phyloP scores from a whole-genome alignment of 2,797 vertebrate genomes.

The Epinephelus coioides region DNA sequence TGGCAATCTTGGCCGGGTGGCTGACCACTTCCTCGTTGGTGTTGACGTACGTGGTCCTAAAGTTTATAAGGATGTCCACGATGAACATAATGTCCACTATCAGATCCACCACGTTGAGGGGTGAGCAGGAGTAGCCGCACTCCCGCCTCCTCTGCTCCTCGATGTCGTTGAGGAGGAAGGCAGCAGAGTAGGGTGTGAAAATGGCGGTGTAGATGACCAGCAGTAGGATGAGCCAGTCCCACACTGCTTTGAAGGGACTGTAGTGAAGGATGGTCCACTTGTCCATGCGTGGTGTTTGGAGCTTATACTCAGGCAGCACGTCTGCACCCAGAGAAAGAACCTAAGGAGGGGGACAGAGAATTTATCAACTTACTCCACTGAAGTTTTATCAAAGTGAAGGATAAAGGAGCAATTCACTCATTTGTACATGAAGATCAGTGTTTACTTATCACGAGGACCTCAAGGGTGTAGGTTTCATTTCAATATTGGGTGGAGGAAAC shows the following conservation, averaged over 20 bases:
- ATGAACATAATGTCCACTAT: slow-evolving; percentile 99
- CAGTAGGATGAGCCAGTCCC: slow-evolving; percentile 99
- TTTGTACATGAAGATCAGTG: no score
- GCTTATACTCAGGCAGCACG: slow-evolving; percentile 97
- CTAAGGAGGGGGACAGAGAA: slow-evolving; percentile 72
- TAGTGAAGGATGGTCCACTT: slow-evolving; percentile 99
- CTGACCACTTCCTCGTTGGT: slow-evolving; percentile 98
- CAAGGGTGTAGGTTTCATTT: no score
- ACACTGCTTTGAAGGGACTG: slow-evolving; percentile 98
- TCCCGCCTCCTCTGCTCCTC: slow-evolving; percentile 94
- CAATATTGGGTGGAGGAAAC: no score
- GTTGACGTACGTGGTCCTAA: slow-evolving; percentile 98
- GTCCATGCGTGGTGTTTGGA: slow-evolving; percentile 96
- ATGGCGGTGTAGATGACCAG: slow-evolving; percentile 99
- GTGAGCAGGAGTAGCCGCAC: slow-evolving; percentile 98
- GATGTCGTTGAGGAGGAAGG: slow-evolving; percentile 96
- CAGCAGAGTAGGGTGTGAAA: slow-evolving; percentile 97
- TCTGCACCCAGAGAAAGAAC: slow-evolving; percentile 97
- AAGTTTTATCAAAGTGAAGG: no score
- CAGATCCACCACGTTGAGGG: slow-evolving; percentile 97
- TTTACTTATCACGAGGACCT: no score
- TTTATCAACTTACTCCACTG: not conserved
- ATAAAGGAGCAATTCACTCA: no score
- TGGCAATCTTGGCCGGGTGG: slow-evolving; percentile 96
- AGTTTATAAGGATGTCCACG: slow-evolving; percentile 99